These are phyloP conservation scores for Allygus modestus DNA, from an alignment of 2,888 invertebrate genomes.

Conservation along the genomic window DNA sequence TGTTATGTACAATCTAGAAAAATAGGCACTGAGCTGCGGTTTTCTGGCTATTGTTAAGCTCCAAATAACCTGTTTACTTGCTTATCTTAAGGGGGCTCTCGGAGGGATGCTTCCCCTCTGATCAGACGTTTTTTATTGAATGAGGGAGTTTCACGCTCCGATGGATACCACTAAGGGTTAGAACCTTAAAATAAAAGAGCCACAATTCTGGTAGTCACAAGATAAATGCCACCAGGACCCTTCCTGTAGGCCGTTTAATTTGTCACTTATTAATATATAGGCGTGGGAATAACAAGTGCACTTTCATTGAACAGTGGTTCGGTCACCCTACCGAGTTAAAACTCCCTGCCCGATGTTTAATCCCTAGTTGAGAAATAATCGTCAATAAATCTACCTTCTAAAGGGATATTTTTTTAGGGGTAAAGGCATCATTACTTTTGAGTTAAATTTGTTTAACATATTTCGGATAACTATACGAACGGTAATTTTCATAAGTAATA, in stretches of 20 bases:
- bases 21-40: no score
- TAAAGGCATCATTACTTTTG: no score
- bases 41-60: neutral
- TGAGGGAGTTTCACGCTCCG: conserved; percentile 60
- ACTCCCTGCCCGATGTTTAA: neutral
- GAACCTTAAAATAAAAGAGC: conserved; percentile 60
- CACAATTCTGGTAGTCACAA: conserved; percentile 37
- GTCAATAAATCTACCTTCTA: conserved; percentile 1
- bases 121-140: conserved; percentile 60
- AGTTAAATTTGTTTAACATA: no score
- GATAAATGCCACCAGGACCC: conserved; percentile 36
- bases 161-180: conserved; percentile 49
- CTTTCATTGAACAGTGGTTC: conserved; percentile 37
- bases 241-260: conserved; percentile 38
- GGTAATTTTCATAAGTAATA: no score
- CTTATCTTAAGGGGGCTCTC: neutral
- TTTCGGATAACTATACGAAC: no score
- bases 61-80: conserved; percentile 12
- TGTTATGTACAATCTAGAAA: no score
- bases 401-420: neutral
- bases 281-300: conserved; percentile 37
- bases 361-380: neutral
- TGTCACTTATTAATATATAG: conserved; percentile 59
- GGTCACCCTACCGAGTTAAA: conserved; percentile 23
- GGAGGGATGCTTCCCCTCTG: conserved; percentile 2